A percentile compares a stretch with the other conserved stretches of the same genome.
Evolutionary conservation across 2,113 vertebrate species (phyloP).

Genomic region (Micromys minutus): DNA sequence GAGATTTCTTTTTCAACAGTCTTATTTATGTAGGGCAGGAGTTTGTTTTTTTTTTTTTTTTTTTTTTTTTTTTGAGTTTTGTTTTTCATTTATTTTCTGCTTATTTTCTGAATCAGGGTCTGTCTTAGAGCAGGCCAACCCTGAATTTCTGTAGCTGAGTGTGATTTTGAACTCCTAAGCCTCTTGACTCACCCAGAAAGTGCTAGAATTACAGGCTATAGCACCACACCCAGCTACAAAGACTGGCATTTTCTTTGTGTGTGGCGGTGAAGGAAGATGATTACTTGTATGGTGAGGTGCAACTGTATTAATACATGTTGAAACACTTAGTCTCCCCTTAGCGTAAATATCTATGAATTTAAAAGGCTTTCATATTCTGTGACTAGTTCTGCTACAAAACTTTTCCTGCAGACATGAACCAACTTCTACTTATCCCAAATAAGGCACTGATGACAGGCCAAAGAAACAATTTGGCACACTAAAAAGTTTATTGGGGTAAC

Average conservation of each 20-base stretch:
- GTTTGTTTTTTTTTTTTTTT: no score
- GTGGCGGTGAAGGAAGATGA: neutral
- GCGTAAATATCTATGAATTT: neutral
- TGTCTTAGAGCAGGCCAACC: neutral
- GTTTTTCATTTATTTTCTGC: neutral
- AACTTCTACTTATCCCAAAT: neutral
- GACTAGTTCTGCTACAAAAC: neutral
- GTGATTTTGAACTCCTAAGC: neutral
- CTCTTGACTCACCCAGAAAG: neutral
- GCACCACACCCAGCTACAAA: neutral
- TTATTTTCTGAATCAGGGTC: neutral
- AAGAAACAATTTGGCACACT: neutral
- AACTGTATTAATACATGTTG: neutral
- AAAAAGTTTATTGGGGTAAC: neutral
- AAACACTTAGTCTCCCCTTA: neutral
- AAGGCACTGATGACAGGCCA: neutral
- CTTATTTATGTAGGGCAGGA: slow-evolving; percentile 18
- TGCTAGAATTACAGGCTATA: neutral
- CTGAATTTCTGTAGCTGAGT: neutral
- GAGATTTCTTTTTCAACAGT: neutral
- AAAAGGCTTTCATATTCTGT: neutral
- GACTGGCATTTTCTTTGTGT: neutral
- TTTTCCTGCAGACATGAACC: neutral
- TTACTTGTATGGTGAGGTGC: neutral
- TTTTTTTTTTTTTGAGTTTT: neutral